phyloP scores from a whole-genome alignment of 1,140 invertebrate species.

The Drosophila fuyamai region DNA sequence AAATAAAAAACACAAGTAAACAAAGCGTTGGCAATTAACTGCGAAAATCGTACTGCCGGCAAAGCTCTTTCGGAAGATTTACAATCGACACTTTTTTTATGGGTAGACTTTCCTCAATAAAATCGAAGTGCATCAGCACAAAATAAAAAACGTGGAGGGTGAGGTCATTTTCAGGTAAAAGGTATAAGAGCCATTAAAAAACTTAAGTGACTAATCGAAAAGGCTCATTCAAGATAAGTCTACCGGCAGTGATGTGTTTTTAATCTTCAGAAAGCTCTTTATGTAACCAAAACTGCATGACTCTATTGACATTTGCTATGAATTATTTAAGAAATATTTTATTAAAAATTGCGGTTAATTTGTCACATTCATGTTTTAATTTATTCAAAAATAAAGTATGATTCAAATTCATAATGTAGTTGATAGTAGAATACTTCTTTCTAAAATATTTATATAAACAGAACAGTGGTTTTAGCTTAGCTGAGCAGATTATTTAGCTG shows the following conservation, averaged over 20 bases:
- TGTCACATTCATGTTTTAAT: not conserved
- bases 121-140: not conserved
- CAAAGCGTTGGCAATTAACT: not conserved
- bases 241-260: not conserved
- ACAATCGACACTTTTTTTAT: conserved; percentile 3
- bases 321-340: not conserved
- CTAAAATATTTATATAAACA: not conserved
- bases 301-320: not conserved
- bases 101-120: conserved; percentile 26
- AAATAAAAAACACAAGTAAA: conserved; percentile 1
- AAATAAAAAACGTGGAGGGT: not conserved
- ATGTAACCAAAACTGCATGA: not conserved
- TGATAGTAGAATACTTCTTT: too few species aligned
- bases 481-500: conserved; percentile 16
- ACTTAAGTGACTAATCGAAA: not conserved
- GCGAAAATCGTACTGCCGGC: not conserved
- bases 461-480: not conserved
- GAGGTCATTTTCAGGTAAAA: not conserved
- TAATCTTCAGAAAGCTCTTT: not conserved
- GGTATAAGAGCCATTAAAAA: not conserved
- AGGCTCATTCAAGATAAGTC: not conserved
- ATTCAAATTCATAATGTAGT: too few species aligned
- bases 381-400: not conserved
- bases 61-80: conserved; percentile 12
- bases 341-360: too few species aligned